Base-by-base conservation (phyloP, 2,888 invertebrate genomes). In the Halictus quadricinctus region DNA sequence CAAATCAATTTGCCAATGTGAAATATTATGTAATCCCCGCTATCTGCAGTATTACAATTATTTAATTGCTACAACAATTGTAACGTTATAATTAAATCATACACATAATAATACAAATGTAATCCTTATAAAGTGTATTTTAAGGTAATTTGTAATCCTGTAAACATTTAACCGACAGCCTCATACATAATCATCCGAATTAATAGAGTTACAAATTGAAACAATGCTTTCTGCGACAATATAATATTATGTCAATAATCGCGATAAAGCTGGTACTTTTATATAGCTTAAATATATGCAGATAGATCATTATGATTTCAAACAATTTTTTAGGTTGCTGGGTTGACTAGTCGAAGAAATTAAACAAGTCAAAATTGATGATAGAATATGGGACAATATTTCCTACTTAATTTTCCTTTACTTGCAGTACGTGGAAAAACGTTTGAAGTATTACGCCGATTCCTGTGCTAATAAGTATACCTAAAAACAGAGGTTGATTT, bases 1-100 rank as follows among this genome's bases (percentile, higher is more conserved):
- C 77, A 43, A 72, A 66, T 50, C 78, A 81, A 81, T 79, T 76
- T 79, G 50, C 41, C 25, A 21, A 48, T 15, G 21, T 50, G 41
- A 70, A 43, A 41, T 70, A 43, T 36, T 66, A 36, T 41, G 8
- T 8, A 10, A 36, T 69, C 1, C 15, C 2, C 2, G 21, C 7
- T 29, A 58, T n/a, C n/a, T n/a, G n/a, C 5, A n/a, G n/a, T 12
- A n/a, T n/a, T n/a, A 2, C 4, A n/a, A n/a, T 58, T 1, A 4
- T 58, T n/a, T 58, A 58, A 58, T 58, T 58, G 12, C 10, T 12
- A 58, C 58, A 58, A 12, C 12, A 58, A 58, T 58, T 58, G n/a
- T n/a, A n/a, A 21, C 58, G 6, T 64, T 29, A 25, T 29, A 29
- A 29, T 64, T 64, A 29, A 7, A 64, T 29, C 64, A 15, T 29